These are phyloP conservation scores for Germaria angustata DNA, from an alignment of 2,888 invertebrate species.

Conservation along the genomic window DNA sequence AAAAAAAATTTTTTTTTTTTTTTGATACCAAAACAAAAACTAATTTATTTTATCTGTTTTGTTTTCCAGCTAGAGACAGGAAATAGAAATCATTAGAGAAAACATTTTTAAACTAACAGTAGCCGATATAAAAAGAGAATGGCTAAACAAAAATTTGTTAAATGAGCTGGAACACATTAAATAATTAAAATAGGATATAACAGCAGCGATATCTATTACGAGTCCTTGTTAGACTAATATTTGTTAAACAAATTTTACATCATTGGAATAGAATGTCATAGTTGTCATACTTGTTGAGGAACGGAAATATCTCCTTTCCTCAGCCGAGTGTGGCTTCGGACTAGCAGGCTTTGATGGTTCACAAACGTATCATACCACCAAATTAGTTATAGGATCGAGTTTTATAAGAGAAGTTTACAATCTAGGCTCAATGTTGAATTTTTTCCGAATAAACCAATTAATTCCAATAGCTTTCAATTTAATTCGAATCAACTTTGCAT, in stretches of 20 bases:
- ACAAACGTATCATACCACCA: too few species aligned
- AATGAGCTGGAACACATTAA: constrained; percentile 31
- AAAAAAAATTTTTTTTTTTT: background rate
- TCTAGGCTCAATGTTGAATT: too few species aligned
- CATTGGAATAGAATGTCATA: too few species aligned
- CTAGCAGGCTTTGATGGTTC: too few species aligned
- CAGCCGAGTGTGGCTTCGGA: too few species aligned
- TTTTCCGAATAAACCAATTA: too few species aligned
- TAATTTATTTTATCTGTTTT: constrained; percentile 53
- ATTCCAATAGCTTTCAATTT: too few species aligned
- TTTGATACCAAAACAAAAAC: constrained; percentile 27
- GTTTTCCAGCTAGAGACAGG: constrained; percentile 3
- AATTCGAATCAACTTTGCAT: too few species aligned
- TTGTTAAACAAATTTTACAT: background rate
- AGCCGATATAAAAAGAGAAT: background rate
- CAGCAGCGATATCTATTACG: background rate
- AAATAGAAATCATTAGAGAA: constrained; percentile 38
- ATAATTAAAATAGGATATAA: constrained; percentile 3
- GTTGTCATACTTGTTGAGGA: too few species aligned
- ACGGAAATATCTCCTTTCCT: too few species aligned
- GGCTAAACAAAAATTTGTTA: constrained; percentile 2
- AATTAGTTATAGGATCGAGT: too few species aligned
- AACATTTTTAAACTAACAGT: constrained; percentile 17
- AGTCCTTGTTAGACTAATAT: background rate
- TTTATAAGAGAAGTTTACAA: too few species aligned